Evolutionary conservation across 2,113 vertebrate genomes (phyloP).

Genomic region (Atherinomorus stipes): DNA sequence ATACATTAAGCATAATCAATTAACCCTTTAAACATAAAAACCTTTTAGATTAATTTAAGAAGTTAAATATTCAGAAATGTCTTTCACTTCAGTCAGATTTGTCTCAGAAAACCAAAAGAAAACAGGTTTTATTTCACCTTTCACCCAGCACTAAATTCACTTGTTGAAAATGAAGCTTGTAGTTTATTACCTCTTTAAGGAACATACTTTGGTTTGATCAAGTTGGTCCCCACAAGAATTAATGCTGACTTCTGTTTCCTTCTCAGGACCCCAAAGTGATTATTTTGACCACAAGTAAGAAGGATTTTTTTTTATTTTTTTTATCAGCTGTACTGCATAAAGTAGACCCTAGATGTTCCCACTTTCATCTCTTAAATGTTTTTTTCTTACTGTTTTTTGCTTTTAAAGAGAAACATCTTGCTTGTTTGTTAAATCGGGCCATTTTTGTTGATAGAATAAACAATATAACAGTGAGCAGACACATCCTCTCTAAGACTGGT

Average conservation of each 20-base stretch:
- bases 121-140: background rate
- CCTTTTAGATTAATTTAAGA: too few relatives aligned
- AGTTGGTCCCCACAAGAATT: background rate
- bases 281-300: constrained; percentile 91
- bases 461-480: background rate
- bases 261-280: constrained; percentile 90
- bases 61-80: background rate
- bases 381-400: background rate
- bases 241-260: constrained; percentile 24
- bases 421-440: background rate
- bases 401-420: too few relatives aligned
- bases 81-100: background rate
- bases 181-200: too few relatives aligned
- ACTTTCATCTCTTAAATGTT: background rate
- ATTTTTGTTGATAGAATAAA: background rate
- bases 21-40: too few relatives aligned
- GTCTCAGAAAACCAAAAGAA: background rate
- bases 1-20: background rate
- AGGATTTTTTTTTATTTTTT: constrained; percentile 27
- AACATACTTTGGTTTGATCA: too few relatives aligned
- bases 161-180: too few relatives aligned
- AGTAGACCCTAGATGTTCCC: background rate
- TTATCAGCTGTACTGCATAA: background rate
- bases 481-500: background rate
- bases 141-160: background rate